Evolutionary conservation across 2,113 vertebrate species (phyloP).

Genomic region (Corydoras sp.): DNA sequence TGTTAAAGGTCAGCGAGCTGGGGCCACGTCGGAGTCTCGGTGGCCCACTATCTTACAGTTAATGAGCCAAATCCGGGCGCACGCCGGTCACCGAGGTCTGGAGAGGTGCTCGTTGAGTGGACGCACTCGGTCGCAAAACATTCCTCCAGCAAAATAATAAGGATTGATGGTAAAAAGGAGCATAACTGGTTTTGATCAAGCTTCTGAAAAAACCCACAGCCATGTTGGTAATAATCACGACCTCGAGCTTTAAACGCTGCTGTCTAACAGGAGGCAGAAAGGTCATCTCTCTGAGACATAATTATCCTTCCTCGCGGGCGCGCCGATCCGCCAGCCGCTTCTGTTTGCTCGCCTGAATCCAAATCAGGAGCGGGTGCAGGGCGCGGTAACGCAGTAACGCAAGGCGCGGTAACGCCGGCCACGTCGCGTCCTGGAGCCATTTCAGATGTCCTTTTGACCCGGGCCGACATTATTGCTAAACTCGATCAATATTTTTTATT

Average conservation of each 20-base stretch:
- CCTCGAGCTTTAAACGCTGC: constrained; percentile 34
- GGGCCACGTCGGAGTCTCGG: no score
- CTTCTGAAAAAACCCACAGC: constrained; percentile 25
- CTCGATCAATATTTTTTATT: no score
- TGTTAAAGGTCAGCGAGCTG: no score
- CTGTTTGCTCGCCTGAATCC: constrained; percentile 59
- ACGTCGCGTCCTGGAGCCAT: constrained; percentile 33
- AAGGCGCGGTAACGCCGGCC: constrained; percentile 26
- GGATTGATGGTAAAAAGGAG: constrained; percentile 29
- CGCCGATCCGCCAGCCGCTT: constrained; percentile 50
- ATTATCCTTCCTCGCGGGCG: constrained; percentile 58
- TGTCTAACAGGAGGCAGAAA: constrained; percentile 37
- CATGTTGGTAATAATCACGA: constrained; percentile 15
- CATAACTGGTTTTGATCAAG: constrained; percentile 19
- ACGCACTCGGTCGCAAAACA: no score
- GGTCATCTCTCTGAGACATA: constrained; percentile 50
- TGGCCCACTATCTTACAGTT: no score
- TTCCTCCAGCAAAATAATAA: constrained; percentile 12
- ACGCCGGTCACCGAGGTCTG: no score
- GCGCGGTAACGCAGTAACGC: constrained; percentile 50
- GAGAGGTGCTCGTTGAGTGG: no score
- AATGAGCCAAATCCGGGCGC: no score
- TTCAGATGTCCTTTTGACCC: no score
- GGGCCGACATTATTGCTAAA: no score
- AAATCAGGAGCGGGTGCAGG: constrained; percentile 43